Evolutionary conservation across 2,113 vertebrate species (phyloP), one percentile per base, ranked within the genome.

Genomic region (Nothoprocta perdicaria): DNA sequence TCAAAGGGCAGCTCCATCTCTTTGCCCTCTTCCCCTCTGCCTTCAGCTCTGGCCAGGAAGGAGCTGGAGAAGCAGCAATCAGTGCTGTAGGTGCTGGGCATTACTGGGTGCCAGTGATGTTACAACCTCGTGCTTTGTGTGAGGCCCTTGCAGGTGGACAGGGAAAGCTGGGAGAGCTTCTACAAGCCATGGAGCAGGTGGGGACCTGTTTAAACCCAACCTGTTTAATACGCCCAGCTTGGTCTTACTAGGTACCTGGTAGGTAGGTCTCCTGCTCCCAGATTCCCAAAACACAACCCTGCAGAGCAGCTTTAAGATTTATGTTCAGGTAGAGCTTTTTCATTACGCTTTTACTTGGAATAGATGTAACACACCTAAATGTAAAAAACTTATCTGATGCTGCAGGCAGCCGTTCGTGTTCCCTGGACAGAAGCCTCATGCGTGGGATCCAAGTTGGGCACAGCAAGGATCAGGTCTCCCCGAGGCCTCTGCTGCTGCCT

Each of bases 1-100:
- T 91, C 88, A 96, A 95, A 96, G 81, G 88, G 94, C 71, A 52
- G 41, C 74, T 92, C 96, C 61, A 71, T 53, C 40, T 87, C 52
- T 75, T 87, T 79, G 61, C 41, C 74, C 31, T 89, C 66, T 61
- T 77, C 73, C 33, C 58, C 27, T 13, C 12, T 10, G 62, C 7
- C 35, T 38, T 38, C n/a, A 55, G 55, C 29, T 58, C 50, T 68
- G 40, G 73, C 38, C 58, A 77, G 84, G 57, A 17, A 55, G 73
- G 53, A 55, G 48, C 80, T 89, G 73, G 17, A 67, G 46, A 76
- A 22, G 52, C 52, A 14, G 46, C 66, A 79, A 80, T 92, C 78
- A 61, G 63, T 75, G 52, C 61, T 83, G 38, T 52, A 72, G 88
- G 69, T 50, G 31, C 35, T 35, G 41, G 45, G n/a, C 24, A 27